Base-by-base conservation (phyloP, 1,140 invertebrate species). In the Oscheius sp. region DNA sequence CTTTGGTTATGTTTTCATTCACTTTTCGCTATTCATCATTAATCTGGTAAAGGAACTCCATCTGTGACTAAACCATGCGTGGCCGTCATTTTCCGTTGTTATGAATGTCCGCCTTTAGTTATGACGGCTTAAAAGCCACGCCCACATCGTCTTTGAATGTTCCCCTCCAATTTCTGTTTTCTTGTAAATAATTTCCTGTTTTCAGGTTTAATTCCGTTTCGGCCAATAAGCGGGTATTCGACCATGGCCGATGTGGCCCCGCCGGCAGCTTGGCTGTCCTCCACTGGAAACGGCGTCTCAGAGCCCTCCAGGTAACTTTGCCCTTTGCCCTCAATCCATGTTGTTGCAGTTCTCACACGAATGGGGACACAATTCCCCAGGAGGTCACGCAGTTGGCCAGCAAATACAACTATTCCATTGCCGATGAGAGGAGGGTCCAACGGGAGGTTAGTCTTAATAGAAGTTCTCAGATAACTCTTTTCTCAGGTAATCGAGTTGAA, bases 401-500 rank as follows among this genome's bases (percentile, higher is more conserved):
- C 10, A 76, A 76, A 35, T 76, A 76, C 71, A 68, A 75, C n/a
- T 75, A 68, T 62, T 34, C 38, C 3, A 55, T 76, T n/a, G 36
- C 38, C 45, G 63, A 55, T 10, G 36, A 20, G 3, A 34, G 75
- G 29, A 68, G 67, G 35, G 38, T 74, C 23, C 70, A 76, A 28
- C 29, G 68, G 13, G 74, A 74, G 26, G 68, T 68, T 26, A 75
- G 20, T 64, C 35, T 64, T 71, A 31, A 36, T 20, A 45, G 29
- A 72, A 18, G 34, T 26, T 46, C 72, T 28, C 3, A 29, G 34
- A 28, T 10, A 13, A 28, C 10, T 10, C n/a, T 7, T 4, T 29
- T 15, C 34, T 28, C 29, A 75, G 55, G 74, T 77, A 35, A 38
- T 67, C 29, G 76, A 78, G 29, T 52, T 78, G 49, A 79, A 79